Conservation (phyloP, 1,140 invertebrate species). For the Drosophila melanogaster region Release_6_plus_ISO1_MT NC_004354.4:4918001-4918500, state of each 20-base stretch:
- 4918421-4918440: slow-evolving; percentile 14
- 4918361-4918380: slow-evolving; percentile 11
- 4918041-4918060: not conserved
- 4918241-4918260: slow-evolving; percentile 96
- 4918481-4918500: not conserved
- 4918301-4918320: slow-evolving; percentile 25
- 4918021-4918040: too few relatives aligned
- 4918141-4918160: slow-evolving; percentile 96
- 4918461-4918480: slow-evolving; percentile 19
- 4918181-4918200: slow-evolving; percentile 93
- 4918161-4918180: slow-evolving; percentile 92
- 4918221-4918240: slow-evolving; percentile 96
- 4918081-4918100: not conserved
- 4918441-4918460: slow-evolving; percentile 13
- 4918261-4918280: slow-evolving; percentile 95
- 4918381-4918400: slow-evolving; percentile 38
- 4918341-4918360: not conserved
- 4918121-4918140: slow-evolving; percentile 96
- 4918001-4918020: too few relatives aligned
- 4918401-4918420: not conserved
- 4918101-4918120: slow-evolving; percentile 86
- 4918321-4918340: not conserved
- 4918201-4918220: slow-evolving; percentile 98
- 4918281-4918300: slow-evolving; percentile 87
- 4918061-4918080: not conserved